Evolutionary conservation across 2,113 vertebrate genomes (phyloP).

Genomic region (Lonchura striata): DNA sequence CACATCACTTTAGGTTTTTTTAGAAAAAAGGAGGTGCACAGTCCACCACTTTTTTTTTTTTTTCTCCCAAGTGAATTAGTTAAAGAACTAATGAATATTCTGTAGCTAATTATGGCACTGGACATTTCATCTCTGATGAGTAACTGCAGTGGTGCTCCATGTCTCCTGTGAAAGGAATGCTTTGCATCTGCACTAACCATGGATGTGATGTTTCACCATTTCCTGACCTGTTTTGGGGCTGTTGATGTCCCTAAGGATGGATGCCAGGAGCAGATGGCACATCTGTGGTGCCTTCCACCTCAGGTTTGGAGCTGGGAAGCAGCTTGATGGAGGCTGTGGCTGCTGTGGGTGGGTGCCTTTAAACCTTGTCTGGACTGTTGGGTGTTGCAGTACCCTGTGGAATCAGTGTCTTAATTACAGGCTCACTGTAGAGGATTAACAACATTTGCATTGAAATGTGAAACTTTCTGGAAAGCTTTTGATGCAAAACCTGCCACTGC

Average conservation of each 20-base stretch:
- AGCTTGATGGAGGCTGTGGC: no score
- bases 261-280: background rate
- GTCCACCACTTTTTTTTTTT: background rate
- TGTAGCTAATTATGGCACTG: background rate
- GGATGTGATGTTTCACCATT: background rate
- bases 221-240: background rate
- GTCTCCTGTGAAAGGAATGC: background rate
- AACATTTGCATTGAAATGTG: background rate
- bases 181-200: background rate
- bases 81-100: constrained; percentile 21
- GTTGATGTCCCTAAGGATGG: background rate
- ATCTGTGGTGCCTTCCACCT: background rate
- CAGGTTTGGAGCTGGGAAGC: background rate
- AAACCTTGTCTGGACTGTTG: background rate
- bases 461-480: background rate
- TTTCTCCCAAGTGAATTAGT: background rate
- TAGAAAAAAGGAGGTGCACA: background rate
- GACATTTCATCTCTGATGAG: background rate
- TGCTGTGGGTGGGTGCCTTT: background rate
- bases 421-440: constrained; percentile 2
- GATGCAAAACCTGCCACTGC: background rate
- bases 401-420: background rate
- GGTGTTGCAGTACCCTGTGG: background rate
- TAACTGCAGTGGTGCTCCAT: background rate
- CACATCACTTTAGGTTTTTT: background rate